A percentile compares a stretch with the other conserved stretches of the same genome.
These are phyloP conservation scores for Drosophila mauritiana DNA, from an alignment of 1,140 invertebrate genomes.

Conservation along the genomic window DNA sequence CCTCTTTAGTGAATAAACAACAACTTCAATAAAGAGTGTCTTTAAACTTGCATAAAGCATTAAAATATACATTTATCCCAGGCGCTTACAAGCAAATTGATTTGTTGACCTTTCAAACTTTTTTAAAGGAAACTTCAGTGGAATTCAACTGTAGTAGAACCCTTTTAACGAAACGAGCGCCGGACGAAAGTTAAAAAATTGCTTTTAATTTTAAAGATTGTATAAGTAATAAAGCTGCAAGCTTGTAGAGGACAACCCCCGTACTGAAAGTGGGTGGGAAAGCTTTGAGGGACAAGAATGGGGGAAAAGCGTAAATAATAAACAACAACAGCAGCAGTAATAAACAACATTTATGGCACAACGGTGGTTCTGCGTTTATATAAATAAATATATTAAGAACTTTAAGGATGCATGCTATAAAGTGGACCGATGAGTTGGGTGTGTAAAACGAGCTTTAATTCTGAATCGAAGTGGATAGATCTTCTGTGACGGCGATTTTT, in stretches of 20 bases:
- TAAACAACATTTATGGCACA: slow-evolving; percentile 55
- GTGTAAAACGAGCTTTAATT: slow-evolving; percentile 21
- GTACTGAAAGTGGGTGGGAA: background rate
- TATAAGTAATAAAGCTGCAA: slow-evolving; percentile 64
- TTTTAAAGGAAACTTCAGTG: background rate
- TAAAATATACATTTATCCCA: no score
- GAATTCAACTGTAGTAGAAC: background rate
- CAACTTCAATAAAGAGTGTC: no score
- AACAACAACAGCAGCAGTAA: slow-evolving; percentile 20
- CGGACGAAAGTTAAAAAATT: slow-evolving; percentile 60
- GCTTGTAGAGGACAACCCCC: slow-evolving; percentile 42
- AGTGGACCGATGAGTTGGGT: slow-evolving; percentile 1
- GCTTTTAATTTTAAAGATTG: slow-evolving; percentile 77
- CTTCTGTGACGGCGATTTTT: slow-evolving; percentile 19
- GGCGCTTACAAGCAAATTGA: no score
- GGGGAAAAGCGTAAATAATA: slow-evolving; percentile 1
- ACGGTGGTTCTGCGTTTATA: slow-evolving; percentile 51
- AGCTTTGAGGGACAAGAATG: background rate
- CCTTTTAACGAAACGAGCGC: slow-evolving; percentile 26
- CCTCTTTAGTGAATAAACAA: no score
- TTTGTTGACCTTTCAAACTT: no score
- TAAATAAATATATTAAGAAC: slow-evolving; percentile 79
- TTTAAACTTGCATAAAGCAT: no score
- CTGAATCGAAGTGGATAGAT: slow-evolving; percentile 23
- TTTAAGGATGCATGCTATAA: slow-evolving; percentile 70